Evolutionary conservation across 2,797 vertebrate genomes (phyloP).

Genomic region (Melanotaenia boesemani): DNA sequence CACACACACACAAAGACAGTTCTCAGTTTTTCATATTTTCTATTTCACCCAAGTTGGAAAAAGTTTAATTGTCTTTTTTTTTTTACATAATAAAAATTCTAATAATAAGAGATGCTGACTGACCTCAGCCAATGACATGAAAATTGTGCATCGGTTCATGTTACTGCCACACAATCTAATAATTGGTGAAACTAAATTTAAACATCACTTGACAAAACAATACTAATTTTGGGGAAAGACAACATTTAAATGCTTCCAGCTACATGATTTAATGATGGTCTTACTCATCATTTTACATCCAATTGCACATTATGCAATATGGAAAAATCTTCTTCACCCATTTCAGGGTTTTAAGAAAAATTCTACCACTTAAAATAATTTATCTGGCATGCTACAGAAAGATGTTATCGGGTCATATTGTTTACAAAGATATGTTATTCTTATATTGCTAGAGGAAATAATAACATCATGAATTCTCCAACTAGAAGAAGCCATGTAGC

Average conservation of each 20-base stretch:
- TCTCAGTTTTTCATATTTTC: neutral
- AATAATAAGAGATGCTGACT: neutral
- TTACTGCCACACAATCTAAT: neutral
- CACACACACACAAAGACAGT: neutral
- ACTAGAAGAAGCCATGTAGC: neutral
- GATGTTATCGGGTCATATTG: too few relatives aligned
- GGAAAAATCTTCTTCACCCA: too few relatives aligned
- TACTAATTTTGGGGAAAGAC: neutral
- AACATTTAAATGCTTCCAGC: neutral
- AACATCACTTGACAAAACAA: neutral
- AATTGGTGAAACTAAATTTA: neutral
- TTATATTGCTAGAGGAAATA: neutral
- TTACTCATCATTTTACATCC: neutral
- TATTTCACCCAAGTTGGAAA: neutral
- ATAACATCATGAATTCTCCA: neutral
- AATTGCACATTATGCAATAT: neutral
- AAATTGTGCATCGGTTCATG: neutral
- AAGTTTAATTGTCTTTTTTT: neutral
- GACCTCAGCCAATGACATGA: neutral
- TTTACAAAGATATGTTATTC: neutral
- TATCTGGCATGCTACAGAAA: too few relatives aligned
- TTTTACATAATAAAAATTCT: neutral
- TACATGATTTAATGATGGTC: neutral
- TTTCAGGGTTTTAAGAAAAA: too few relatives aligned
- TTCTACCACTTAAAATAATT: too few relatives aligned